Base-by-base conservation (phyloP, 1,140 invertebrate genomes). In the Tetramorium parvispinum region DNA sequence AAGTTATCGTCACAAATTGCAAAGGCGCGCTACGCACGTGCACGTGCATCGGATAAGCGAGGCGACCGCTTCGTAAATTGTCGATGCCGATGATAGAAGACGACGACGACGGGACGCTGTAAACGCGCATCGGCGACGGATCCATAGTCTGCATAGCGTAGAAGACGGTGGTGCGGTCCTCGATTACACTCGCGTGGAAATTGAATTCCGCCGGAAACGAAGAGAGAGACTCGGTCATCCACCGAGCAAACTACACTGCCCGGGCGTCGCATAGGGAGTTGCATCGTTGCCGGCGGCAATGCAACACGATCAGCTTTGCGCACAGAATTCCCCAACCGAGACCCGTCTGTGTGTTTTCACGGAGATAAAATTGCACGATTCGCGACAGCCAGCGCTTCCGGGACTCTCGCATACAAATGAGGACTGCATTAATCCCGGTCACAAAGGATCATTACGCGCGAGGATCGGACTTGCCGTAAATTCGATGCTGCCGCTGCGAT, bases 141-240 rank as follows among this genome's bases (percentile, higher is more conserved):
- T 77, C 71, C 4, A 24, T 21, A 32, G 76, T 65, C 75, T 57
- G 82, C 71, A 43, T 46, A 43, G 57, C 73, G 46, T 51, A 21
- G 18, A 27, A n/a, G 65, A 27, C 11, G 68, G 27, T n/a, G 13
- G 79, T 32, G 21, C 65, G 68, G 21, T 6, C 68, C 57, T 24
- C 57, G 68, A 82, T 87, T 75, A 75, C 27, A 59, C 66, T 43
- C 46, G 27, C 24, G 37, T 83, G 78, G 59, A 87, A 87, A 87
- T 87, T 87, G 55, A 87, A 87, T 87, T 87, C 70, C 59, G 57
- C 27, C 57, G 65, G 55, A 86, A 83, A 83, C 40, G 79, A 83
- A 83, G 53, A 70, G 78, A 65, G 59, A 57, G 63, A 55, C 11
- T 46, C 53, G 46, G 13, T 27, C 32, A 37, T 8, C 61, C 46